Conservation (phyloP, 2,113 vertebrate species). For the Trematomus loennbergii region DNA sequence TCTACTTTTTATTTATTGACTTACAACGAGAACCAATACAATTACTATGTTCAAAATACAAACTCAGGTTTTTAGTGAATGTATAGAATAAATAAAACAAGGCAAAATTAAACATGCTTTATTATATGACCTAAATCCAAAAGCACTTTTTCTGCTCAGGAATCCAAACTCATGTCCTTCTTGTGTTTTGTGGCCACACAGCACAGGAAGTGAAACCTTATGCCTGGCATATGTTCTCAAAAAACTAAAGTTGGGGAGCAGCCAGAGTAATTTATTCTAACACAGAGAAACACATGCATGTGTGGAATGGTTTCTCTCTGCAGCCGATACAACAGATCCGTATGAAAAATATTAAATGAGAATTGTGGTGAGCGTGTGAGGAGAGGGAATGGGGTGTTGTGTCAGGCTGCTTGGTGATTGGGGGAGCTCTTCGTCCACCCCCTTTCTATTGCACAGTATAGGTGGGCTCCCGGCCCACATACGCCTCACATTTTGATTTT, state of each 20-base stretch:
- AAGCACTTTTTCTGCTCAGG: too few species aligned
- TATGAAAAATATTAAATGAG: constrained; percentile 54
- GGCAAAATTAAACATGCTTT: too few species aligned
- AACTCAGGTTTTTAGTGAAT: too few species aligned
- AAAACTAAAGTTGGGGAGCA: constrained; percentile 4
- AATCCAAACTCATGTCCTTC: background rate
- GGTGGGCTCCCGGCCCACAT: constrained; percentile 14
- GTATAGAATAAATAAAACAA: too few species aligned
- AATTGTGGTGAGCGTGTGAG: constrained; percentile 22
- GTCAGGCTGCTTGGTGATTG: constrained; percentile 61
- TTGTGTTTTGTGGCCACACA: constrained; percentile 30
- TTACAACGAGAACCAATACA: too few species aligned
- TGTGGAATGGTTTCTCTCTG: constrained; percentile 23
- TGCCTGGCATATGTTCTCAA: constrained; percentile 13
- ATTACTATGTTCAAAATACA: too few species aligned
- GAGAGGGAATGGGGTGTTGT: constrained; percentile 38
- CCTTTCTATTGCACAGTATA: constrained; percentile 23
- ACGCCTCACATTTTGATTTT: background rate
- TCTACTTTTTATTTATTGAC: background rate
- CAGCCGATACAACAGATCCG: constrained; percentile 24
- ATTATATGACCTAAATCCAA: too few species aligned
- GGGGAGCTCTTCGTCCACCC: constrained; percentile 48
- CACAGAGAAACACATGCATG: constrained; percentile 17
- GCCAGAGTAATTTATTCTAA: constrained; percentile 38
- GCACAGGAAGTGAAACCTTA: constrained; percentile 48